Percentiles rank a stretch among this genome's conserved stretches.
Evolutionary conservation across 2,888 invertebrate species (phyloP).

Genomic region (Lissonota sp.): DNA sequence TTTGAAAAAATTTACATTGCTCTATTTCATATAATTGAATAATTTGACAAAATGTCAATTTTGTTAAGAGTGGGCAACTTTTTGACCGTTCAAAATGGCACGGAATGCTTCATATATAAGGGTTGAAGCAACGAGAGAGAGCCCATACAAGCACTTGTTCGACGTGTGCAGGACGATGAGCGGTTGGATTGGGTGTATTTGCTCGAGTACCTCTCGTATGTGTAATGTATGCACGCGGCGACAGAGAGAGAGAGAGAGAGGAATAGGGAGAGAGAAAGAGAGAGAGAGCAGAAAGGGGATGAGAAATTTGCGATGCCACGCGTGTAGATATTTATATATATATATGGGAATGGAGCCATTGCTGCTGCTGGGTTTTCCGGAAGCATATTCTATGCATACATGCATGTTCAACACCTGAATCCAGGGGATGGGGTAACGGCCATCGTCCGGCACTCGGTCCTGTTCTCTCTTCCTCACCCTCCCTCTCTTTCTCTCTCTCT

Average conservation of each 20-base stretch:
- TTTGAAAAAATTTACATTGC: conserved; percentile 79
- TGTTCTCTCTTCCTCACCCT: conserved; percentile 1
- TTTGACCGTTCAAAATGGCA: no score
- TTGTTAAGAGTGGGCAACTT: no score
- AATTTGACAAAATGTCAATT: no score
- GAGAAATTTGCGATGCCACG: conserved; percentile 36
- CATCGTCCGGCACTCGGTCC: conserved; percentile 30
- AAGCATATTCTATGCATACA: conserved; percentile 81
- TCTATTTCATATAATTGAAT: no score
- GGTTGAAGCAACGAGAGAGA: conserved; percentile 5
- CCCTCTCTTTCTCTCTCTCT: not conserved
- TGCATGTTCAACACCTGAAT: conserved; percentile 79
- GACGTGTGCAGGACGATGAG: conserved; percentile 25
- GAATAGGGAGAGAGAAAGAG: no score
- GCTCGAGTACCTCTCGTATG: conserved; percentile 56
- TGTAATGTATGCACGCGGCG: conserved; percentile 60
- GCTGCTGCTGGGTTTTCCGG: conserved; percentile 67
- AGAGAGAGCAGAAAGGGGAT: no score
- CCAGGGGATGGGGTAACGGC: conserved; percentile 18
- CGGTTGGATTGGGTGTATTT: conserved; percentile 56
- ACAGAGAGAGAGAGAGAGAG: no score
- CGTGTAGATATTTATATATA: not conserved
- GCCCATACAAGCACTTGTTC: conserved; percentile 36
- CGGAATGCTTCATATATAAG: no score
- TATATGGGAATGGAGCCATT: conserved; percentile 40